phyloP scores from a whole-genome alignment of 2,797 vertebrate genomes.

The Microchirus variegatus region DNA sequence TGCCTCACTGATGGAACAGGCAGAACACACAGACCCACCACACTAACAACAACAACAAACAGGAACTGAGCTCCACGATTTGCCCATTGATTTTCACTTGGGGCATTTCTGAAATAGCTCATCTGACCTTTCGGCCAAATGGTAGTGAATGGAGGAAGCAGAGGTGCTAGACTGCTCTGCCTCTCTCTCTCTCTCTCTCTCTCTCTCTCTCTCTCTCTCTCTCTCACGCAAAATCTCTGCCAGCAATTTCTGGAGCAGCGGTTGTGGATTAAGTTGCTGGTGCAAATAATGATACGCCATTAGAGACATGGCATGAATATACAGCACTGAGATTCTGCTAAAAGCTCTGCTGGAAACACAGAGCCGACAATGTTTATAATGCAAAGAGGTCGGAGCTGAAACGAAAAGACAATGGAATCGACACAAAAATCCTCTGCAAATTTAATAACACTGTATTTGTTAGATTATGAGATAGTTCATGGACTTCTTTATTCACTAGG shows the following conservation, averaged over 20 bases:
- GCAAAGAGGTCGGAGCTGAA: no score
- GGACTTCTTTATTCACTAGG: no score
- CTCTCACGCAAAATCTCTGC: slow-evolving; percentile 46
- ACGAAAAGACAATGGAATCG: slow-evolving; percentile 2
- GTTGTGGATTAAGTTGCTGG: slow-evolving; percentile 22
- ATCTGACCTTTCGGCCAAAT: slow-evolving; percentile 83
- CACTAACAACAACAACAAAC: slow-evolving; percentile 68
- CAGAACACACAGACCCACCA: slow-evolving; percentile 62
- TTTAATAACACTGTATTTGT: slow-evolving; percentile 1
- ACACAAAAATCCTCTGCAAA: slow-evolving; percentile 8
- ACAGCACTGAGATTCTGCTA: slow-evolving; percentile 3
- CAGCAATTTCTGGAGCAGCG: slow-evolving; percentile 31
- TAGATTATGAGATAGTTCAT: slow-evolving; percentile 10
- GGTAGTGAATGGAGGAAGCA: slow-evolving; percentile 76
- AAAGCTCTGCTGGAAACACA: slow-evolving; percentile 7
- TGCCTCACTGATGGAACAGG: slow-evolving; percentile 63
- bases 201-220: slow-evolving; percentile 47
- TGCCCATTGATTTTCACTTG: slow-evolving; percentile 85
- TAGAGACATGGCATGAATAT: slow-evolving; percentile 8
- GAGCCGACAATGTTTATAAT: slow-evolving; percentile 4
- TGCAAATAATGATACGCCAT: slow-evolving; percentile 29
- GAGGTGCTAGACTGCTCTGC: slow-evolving; percentile 46
- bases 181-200: slow-evolving; percentile 48
- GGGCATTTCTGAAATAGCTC: slow-evolving; percentile 84
- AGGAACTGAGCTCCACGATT: slow-evolving; percentile 77